Conservation (phyloP, 2,888 invertebrate species). For the Acronicta alni region DNA sequence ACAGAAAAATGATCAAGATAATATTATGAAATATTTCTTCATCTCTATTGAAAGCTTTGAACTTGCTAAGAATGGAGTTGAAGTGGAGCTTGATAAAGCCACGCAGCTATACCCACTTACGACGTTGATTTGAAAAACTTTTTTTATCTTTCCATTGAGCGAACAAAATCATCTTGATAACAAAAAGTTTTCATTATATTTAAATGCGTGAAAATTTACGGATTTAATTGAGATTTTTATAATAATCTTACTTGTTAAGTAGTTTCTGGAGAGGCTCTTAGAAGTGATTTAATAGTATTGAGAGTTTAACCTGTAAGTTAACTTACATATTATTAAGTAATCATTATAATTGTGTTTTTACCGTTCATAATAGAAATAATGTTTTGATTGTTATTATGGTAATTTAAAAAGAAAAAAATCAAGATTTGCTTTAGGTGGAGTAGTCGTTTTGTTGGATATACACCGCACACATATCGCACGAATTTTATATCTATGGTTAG, state of each 20-base stretch:
- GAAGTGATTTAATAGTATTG: too few relatives aligned
- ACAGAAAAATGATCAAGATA: slow-evolving; percentile 5
- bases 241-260: neutral
- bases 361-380: too few relatives aligned
- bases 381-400: too few relatives aligned
- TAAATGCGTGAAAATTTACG: slow-evolving; percentile 3
- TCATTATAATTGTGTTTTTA: too few relatives aligned
- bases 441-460: too few relatives aligned
- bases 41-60: slow-evolving; percentile 29
- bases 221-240: neutral
- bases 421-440: too few relatives aligned
- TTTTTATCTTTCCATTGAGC: slow-evolving; percentile 1
- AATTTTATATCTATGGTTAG: too few relatives aligned
- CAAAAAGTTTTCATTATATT: slow-evolving; percentile 4
- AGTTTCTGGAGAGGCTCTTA: neutral
- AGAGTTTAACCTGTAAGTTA: too few relatives aligned
- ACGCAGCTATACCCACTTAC: neutral
- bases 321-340: too few relatives aligned
- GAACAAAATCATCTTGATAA: slow-evolving; percentile 3
- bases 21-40: too few relatives aligned
- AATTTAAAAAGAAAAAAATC: too few relatives aligned
- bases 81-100: slow-evolving; percentile 16
- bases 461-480: too few relatives aligned
- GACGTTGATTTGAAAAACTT: slow-evolving; percentile 7
- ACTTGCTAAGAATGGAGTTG: slow-evolving; percentile 40